Percentiles rank a stretch among this genome's conserved stretches.
Conservation (phyloP, 1,140 invertebrate genomes). For the Samia ricini region DNA sequence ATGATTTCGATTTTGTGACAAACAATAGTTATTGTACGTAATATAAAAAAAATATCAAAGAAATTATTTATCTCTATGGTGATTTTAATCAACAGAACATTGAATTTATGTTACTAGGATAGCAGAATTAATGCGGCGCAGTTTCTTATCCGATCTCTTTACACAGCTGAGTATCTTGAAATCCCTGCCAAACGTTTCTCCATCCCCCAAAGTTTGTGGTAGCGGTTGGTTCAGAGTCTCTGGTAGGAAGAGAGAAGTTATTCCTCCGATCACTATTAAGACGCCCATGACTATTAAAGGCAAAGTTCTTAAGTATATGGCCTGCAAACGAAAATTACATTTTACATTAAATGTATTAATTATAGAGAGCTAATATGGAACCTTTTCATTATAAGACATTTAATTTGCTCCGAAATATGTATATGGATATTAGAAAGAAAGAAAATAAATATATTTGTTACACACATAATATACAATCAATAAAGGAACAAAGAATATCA, state of each 20-base stretch:
- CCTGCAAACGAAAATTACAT: conserved; percentile 48
- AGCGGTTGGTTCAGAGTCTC: conserved; percentile 89
- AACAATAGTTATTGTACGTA: neutral
- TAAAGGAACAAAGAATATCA: no score
- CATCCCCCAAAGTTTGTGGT: conserved; percentile 88
- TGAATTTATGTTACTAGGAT: conserved; percentile 2
- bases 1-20: neutral
- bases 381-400: neutral
- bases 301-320: conserved; percentile 75
- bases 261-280: conserved; percentile 83
- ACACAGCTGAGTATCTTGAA: conserved; percentile 61
- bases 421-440: neutral
- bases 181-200: conserved; percentile 83
- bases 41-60: neutral
- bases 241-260: conserved; percentile 86
- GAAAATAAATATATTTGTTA: no score
- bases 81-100: neutral
- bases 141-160: conserved; percentile 17
- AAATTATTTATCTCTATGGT: neutral
- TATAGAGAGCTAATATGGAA: no score
- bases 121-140: neutral
- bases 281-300: conserved; percentile 89
- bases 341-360: no score
- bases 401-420: neutral
- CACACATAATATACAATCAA: no score